Evolutionary conservation across 1,140 invertebrate genomes (phyloP), one percentile per base, ranked within the genome.

Genomic region (Cotesia vestalis): DNA sequence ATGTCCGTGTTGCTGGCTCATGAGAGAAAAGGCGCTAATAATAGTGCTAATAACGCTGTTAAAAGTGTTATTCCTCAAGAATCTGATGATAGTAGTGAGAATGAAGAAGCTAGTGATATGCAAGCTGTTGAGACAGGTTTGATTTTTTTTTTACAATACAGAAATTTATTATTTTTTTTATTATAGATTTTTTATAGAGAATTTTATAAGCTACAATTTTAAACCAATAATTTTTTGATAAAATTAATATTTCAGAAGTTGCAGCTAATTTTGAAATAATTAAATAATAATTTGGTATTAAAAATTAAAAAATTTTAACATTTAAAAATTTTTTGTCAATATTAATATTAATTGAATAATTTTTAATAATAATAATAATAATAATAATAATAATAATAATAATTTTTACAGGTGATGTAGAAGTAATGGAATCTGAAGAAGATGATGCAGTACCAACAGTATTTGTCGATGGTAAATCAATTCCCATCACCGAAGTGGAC

Each of bases 1-100:
- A 97, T 97, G 95, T 95, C 94, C 14, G 94, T 96, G 3, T 86
- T 98, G 20, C 85, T 97, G 64, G 94, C 94, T 55, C 95, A 96
- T 83, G 96, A 97, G 81, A 96, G 95, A 80, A 93, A 94, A 81
- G 91, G 88, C 14, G 86, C 86, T 34, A 90, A 89, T 73, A 83
- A 87, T 8, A 46, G 40, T 34, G 84, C 88, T 53, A 78, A 88
- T 17, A 90, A 89, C 78, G 89, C 92, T 1, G 79, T 93, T 69
- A 92, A 92, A 78, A 86, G 89, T 61, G 85, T 90, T 27, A 81
- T 83, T 78, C 87, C 83, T 59, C 89, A 89, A 77, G 92, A 93
- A 81, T 92, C 91, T 9, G 88, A 84, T 27, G 94, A 95, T 81
- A 93, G 92, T 11, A 95, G 94, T 83, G 92, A 93, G 77, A 92